Percentiles rank a stretch among this genome's conserved stretches.
These are phyloP conservation scores for Apogon hyalosoma DNA, from an alignment of 2,797 vertebrate species.

Conservation along the genomic window DNA sequence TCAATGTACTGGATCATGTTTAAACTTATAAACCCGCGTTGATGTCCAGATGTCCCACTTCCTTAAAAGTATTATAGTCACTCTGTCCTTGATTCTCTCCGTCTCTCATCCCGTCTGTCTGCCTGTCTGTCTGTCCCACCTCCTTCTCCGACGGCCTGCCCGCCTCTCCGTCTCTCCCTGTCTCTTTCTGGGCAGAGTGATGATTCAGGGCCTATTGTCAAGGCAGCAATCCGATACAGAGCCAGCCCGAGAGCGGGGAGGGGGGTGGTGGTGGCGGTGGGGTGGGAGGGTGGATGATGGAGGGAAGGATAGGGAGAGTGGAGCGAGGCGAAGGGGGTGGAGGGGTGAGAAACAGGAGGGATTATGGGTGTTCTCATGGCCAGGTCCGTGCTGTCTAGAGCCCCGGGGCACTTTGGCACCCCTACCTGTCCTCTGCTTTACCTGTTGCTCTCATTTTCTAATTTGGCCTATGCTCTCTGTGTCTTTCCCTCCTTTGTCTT, in stretches of 20 bases:
- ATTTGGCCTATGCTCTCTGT: slow-evolving; percentile 25
- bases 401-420: slow-evolving; percentile 66
- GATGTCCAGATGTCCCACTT: slow-evolving; percentile 1
- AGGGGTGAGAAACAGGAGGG: slow-evolving; percentile 56
- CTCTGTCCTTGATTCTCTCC: slow-evolving; percentile 29
- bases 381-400: slow-evolving; percentile 63
- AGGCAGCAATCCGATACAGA: slow-evolving; percentile 79
- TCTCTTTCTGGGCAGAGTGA: slow-evolving; percentile 70
- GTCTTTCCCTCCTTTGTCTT: slow-evolving; percentile 43
- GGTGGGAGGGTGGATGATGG: background rate
- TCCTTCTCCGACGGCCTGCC: slow-evolving; percentile 44
- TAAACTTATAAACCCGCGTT: background rate
- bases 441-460: slow-evolving; percentile 67
- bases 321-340: slow-evolving; percentile 1
- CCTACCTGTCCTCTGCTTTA: slow-evolving; percentile 69
- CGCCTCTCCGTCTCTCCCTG: slow-evolving; percentile 66
- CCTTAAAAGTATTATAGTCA: slow-evolving; percentile 15
- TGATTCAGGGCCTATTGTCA: slow-evolving; percentile 82
- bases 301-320: slow-evolving; percentile 8
- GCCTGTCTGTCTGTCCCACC: slow-evolving; percentile 42
- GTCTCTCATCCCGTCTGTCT: slow-evolving; percentile 33
- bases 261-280: slow-evolving; percentile 7
- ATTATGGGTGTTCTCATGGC: slow-evolving; percentile 70
- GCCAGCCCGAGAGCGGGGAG: slow-evolving; percentile 53
- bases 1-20: slow-evolving; percentile 2